A percentile compares a stretch with the other conserved stretches of the same genome.
Conservation (phyloP, 2,888 invertebrate species). For the Athalia rosae region DNA sequence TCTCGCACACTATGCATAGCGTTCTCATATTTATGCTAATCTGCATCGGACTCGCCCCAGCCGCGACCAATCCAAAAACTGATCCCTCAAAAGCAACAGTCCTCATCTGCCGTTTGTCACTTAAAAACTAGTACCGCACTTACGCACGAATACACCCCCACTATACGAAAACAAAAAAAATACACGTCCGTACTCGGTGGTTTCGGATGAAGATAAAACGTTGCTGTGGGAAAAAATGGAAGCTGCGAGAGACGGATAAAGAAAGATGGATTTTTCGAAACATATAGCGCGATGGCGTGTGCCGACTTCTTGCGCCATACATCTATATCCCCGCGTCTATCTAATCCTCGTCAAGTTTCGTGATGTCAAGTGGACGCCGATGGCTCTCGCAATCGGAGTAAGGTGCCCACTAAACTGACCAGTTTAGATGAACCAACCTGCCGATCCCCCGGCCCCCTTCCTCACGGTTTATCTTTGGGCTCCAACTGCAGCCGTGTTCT, state of each 20-base stretch:
- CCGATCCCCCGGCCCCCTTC: background rate
- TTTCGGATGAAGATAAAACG: background rate
- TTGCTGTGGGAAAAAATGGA: background rate
- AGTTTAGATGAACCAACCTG: background rate
- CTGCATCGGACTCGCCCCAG: slow-evolving; percentile 1
- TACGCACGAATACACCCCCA: no score
- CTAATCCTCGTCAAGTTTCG: slow-evolving; percentile 18
- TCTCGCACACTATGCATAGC: background rate
- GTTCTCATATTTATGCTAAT: slow-evolving; percentile 33
- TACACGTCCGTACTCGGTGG: background rate
- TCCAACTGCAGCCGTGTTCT: no score
- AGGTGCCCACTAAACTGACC: slow-evolving; percentile 31
- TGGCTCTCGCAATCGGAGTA: slow-evolving; percentile 20
- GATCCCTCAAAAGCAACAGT: slow-evolving; percentile 19
- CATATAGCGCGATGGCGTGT: slow-evolving; percentile 10
- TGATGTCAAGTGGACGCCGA: slow-evolving; percentile 38
- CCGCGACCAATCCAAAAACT: background rate
- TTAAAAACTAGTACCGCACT: no score
- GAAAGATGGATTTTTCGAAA: background rate
- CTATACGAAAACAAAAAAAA: background rate
- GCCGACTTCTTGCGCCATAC: slow-evolving; percentile 24
- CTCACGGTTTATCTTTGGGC: background rate
- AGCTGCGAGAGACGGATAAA: background rate
- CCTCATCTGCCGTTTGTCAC: background rate
- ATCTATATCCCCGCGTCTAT: background rate